Percentiles rank a stretch among this genome's conserved stretches.
Conservation (phyloP, 2,888 invertebrate genomes). For the Alitta virens region DNA sequence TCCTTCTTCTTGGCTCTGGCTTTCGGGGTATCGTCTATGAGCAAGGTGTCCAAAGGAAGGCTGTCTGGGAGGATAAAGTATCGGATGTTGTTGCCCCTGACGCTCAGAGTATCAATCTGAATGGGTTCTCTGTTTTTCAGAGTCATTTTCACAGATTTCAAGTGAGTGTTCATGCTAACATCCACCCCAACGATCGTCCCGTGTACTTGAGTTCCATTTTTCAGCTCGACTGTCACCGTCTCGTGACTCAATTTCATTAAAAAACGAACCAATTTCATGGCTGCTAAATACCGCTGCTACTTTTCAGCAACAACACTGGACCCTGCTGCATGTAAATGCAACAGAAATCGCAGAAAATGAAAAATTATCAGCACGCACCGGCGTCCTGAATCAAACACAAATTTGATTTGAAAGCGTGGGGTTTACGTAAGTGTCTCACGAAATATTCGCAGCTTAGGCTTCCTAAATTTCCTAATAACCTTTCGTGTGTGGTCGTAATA, state of each 20-base stretch:
- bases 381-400: too few species aligned
- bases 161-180: constrained; percentile 99
- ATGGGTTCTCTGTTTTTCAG: constrained; percentile 92
- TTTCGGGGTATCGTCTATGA: constrained; percentile 95
- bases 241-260: constrained; percentile 99
- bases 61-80: constrained; percentile 97
- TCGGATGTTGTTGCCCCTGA: constrained; percentile 66
- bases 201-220: constrained; percentile 97
- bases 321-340: too few species aligned
- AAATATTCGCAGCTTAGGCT: too few species aligned
- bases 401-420: too few species aligned
- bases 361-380: too few species aligned
- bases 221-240: constrained; percentile 96
- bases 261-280: constrained; percentile 65
- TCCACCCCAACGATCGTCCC: constrained; percentile 88
- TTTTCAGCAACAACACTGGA: too few species aligned
- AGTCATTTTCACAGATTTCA: constrained; percentile 97
- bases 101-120: constrained; percentile 89
- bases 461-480: too few species aligned
- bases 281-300: too few species aligned
- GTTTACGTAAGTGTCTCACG: too few species aligned
- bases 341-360: too few species aligned
- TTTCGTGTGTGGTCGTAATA: too few species aligned
- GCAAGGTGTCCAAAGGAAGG: constrained; percentile 89
- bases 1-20: constrained; percentile 68